Conservation (phyloP, 92 coral and sea anemone species). For the Hydrozoanthus gracilis region DNA sequence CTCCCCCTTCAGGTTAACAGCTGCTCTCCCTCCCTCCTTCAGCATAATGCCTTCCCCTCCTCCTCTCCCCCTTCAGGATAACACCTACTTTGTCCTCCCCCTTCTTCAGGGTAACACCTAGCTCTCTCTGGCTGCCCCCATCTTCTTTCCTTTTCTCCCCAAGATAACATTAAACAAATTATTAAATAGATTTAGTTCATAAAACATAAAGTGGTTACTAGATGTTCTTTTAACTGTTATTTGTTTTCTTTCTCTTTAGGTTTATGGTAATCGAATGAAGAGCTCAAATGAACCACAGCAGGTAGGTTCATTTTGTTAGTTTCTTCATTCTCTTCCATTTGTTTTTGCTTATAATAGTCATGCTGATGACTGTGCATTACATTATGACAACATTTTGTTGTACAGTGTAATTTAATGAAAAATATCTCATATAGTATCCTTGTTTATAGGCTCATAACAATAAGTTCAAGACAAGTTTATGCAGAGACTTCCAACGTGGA, state of each 20-base stretch:
- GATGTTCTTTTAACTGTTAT: no score
- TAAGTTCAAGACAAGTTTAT: slow-evolving; percentile 96
- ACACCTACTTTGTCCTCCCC: no score
- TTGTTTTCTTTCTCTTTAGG: slow-evolving; percentile 27
- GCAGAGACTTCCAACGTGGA: slow-evolving; percentile 89
- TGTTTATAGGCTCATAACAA: slow-evolving; percentile 80
- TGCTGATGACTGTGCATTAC: not conserved
- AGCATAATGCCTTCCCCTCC: no score
- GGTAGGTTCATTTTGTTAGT: slow-evolving; percentile 38
- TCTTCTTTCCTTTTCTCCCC: not conserved
- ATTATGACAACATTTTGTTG: not conserved
- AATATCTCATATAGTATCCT: not conserved
- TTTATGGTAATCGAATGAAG: slow-evolving; percentile 78
- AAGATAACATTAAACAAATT: not conserved
- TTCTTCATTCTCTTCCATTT: not conserved
- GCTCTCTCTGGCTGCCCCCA: no score
- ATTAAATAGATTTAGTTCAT: not conserved
- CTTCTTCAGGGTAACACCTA: no score
- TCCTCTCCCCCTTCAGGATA: no score
- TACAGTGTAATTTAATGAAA: slow-evolving; percentile 8
- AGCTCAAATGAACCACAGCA: slow-evolving; percentile 85
- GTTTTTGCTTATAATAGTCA: not conserved
- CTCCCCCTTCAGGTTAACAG: no score
- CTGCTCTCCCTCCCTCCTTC: no score
- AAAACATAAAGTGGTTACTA: no score